phyloP scores from a whole-genome alignment of 2,888 invertebrate genomes.

The Cantharis rufa region DNA sequence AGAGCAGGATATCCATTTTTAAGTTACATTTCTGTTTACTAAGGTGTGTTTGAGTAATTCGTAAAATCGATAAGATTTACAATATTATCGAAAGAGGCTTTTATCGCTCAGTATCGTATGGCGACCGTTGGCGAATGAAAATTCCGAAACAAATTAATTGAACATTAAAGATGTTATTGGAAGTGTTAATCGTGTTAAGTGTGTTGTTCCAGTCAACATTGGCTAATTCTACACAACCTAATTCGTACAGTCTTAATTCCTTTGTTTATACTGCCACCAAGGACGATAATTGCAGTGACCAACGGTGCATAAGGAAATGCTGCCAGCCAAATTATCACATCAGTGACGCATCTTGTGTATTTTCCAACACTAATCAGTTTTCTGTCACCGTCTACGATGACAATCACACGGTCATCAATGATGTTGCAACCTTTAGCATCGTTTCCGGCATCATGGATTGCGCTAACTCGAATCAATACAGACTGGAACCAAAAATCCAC shows the following conservation, averaged over 20 bases:
- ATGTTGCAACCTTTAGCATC: not conserved
- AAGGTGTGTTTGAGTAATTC: not conserved
- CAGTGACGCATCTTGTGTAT: constrained; percentile 1
- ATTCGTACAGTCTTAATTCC: not conserved
- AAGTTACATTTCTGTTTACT: not conserved
- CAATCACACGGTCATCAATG: not conserved
- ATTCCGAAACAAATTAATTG: not conserved
- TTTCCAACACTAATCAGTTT: not conserved
- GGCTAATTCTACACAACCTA: not conserved
- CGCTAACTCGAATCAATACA: not conserved
- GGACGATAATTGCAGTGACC: not conserved
- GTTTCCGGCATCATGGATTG: not conserved
- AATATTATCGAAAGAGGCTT: not conserved
- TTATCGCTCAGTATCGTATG: not conserved
- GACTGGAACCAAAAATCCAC: not conserved
- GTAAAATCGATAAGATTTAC: not conserved
- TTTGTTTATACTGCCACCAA: not conserved
- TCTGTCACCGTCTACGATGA: constrained; percentile 4
- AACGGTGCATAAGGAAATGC: constrained; percentile 10
- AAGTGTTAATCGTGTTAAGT: not conserved
- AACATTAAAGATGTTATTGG: not conserved
- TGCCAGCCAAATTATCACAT: constrained; percentile 7
- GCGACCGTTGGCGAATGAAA: not conserved
- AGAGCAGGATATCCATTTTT: not conserved
- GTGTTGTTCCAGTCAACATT: not conserved